A percentile compares a stretch with the other conserved stretches of the same genome.
Conservation (phyloP, 2,113 vertebrate genomes). For the Barnardius zonarius region DNA sequence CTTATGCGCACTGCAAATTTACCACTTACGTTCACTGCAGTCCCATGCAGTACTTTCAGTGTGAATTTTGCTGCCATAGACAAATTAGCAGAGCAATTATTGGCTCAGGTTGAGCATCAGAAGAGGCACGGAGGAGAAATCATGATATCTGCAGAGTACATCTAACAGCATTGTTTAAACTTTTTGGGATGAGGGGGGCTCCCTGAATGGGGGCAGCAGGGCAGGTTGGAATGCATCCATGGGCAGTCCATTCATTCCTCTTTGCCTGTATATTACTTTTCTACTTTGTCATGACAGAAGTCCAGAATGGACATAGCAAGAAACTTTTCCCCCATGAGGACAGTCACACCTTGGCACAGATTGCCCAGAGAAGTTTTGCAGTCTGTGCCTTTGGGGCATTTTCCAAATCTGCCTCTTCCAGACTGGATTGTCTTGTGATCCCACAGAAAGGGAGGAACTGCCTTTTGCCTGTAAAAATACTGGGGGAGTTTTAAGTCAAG, state of each 20-base stretch:
- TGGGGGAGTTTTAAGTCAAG: background rate
- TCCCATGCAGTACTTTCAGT: background rate
- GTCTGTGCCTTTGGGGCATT: background rate
- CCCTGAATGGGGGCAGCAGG: background rate
- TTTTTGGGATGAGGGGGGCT: accelerated
- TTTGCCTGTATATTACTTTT: background rate
- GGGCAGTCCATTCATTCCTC: background rate
- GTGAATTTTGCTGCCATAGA: background rate
- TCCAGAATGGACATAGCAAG: background rate
- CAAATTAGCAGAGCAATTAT: background rate
- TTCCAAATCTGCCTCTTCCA: background rate
- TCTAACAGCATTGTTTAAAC: background rate
- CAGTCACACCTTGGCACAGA: background rate
- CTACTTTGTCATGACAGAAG: background rate
- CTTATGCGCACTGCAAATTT: background rate
- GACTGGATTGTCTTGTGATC: background rate
- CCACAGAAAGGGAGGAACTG: background rate
- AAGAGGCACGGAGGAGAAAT: background rate
- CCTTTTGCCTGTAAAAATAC: background rate
- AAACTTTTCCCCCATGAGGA: background rate
- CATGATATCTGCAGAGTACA: background rate
- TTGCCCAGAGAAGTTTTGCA: background rate
- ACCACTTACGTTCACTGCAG: background rate
- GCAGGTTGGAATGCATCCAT: background rate
- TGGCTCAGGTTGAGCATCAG: background rate